Conservation (phyloP, 2,113 vertebrate genomes). For the Gymnorhina tibicen region DNA sequence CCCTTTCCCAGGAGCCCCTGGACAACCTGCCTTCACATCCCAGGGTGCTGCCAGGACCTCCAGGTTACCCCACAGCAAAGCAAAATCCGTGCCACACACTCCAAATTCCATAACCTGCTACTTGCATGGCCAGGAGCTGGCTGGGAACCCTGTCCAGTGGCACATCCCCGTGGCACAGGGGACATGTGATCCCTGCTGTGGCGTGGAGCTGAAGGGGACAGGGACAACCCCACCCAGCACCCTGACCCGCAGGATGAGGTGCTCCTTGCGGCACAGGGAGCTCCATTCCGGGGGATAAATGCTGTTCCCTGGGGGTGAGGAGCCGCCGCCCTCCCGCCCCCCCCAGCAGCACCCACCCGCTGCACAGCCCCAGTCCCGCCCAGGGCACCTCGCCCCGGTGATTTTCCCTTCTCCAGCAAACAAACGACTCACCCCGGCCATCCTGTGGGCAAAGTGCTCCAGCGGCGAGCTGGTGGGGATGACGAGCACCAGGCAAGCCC, state of each 20-base stretch:
- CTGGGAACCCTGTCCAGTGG: neutral
- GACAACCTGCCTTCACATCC: neutral
- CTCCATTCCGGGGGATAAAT: neutral
- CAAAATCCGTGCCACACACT: neutral
- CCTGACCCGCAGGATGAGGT: neutral
- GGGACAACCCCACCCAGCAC: neutral
- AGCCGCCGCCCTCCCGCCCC: rapidly evolving
- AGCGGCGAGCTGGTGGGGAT: neutral
- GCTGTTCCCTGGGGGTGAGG: neutral
- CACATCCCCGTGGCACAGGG: neutral
- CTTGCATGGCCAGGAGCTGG: neutral
- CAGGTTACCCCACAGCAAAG: neutral
- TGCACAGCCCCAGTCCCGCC: neutral
- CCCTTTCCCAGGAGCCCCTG: neutral
- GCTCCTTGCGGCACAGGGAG: neutral
- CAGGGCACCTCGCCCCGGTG: neutral
- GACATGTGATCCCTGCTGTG: rapidly evolving
- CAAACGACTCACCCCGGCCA: neutral
- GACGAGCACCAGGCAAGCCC: neutral
- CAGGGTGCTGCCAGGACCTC: neutral
- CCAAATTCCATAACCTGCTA: neutral
- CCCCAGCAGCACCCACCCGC: neutral
- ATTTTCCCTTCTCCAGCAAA: neutral
- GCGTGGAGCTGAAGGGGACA: rapidly evolving
- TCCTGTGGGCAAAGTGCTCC: neutral